Evolutionary conservation across 2,888 invertebrate genomes (phyloP).

Genomic region (Euspilapteryx auroguttella): DNA sequence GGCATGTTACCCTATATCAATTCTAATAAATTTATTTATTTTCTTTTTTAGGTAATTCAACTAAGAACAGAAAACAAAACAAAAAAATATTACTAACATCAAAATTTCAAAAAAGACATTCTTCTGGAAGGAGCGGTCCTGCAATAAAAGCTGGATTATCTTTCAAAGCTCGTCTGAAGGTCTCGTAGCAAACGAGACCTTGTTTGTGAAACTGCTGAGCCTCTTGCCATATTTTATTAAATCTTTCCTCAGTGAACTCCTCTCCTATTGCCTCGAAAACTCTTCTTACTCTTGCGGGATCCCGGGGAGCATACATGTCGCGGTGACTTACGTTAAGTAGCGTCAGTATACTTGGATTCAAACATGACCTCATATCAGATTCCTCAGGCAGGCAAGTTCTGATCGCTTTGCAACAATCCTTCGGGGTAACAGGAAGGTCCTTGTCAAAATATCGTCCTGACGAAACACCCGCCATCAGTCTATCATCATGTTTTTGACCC

Average conservation of each 20-base stretch:
- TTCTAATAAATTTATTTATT: too few relatives aligned
- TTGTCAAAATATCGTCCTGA: constrained; percentile 41
- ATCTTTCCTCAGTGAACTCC: constrained; percentile 42
- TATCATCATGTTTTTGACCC: constrained; percentile 16
- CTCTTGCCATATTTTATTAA: constrained; percentile 48
- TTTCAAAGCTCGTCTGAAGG: constrained; percentile 41
- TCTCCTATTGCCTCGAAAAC: constrained; percentile 58
- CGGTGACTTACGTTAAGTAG: constrained; percentile 29
- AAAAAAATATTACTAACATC: too few relatives aligned
- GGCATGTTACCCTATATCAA: too few relatives aligned
- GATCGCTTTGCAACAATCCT: constrained; percentile 20
- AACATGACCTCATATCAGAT: constrained; percentile 27
- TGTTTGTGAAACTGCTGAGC: constrained; percentile 47
- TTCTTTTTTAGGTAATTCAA: too few relatives aligned
- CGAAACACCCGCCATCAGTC: constrained; percentile 31
- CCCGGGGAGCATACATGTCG: constrained; percentile 34
- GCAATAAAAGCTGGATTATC: too few relatives aligned
- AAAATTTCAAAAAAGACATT: too few relatives aligned
- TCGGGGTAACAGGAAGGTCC: constrained; percentile 31
- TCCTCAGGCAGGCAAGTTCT: constrained; percentile 29
- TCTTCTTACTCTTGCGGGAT: constrained; percentile 25
- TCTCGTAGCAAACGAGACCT: constrained; percentile 57
- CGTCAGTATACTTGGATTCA: constrained; percentile 31
- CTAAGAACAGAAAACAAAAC: too few relatives aligned
- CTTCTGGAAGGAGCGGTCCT: too few relatives aligned